These are phyloP conservation scores for Teleopsis dalmanni DNA, from an alignment of 1,140 invertebrate species.

Conservation along the genomic window DNA sequence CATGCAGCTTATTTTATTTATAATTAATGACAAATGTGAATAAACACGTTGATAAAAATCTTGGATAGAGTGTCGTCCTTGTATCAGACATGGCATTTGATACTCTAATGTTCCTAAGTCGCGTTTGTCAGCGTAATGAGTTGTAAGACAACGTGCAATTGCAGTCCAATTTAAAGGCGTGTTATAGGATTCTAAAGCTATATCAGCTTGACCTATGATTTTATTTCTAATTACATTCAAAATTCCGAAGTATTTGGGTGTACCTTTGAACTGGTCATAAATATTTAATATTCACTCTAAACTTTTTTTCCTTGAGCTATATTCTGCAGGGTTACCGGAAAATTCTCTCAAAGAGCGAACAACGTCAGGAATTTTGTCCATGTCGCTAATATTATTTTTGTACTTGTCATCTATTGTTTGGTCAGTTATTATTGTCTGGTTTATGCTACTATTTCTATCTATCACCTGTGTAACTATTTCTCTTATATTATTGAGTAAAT, in stretches of 20 bases:
- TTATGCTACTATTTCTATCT: background rate
- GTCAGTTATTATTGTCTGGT: background rate
- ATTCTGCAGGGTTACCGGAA: constrained; percentile 2
- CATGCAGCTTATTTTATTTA: constrained; percentile 18
- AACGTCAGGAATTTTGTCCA: constrained; percentile 4
- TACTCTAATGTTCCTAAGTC: constrained; percentile 16
- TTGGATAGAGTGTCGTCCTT: constrained; percentile 10
- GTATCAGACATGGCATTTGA: constrained; percentile 12
- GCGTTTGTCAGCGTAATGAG: constrained; percentile 16
- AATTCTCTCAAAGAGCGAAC: constrained; percentile 5
- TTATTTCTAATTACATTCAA: constrained; percentile 12
- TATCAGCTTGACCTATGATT: constrained; percentile 12
- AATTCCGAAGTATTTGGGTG: constrained; percentile 6
- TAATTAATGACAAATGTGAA: constrained; percentile 15
- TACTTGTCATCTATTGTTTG: background rate
- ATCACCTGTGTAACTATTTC: background rate
- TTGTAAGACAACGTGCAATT: constrained; percentile 10
- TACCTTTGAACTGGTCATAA: background rate
- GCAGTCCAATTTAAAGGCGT: constrained; percentile 16
- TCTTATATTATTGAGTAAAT: background rate
- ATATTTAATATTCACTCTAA: constrained; percentile 1
- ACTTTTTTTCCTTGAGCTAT: constrained; percentile 8
- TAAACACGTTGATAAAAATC: constrained; percentile 18
- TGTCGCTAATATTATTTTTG: background rate
- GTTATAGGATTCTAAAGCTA: constrained; percentile 15